Conservation (phyloP, 2,888 invertebrate genomes). For the Lapara coniferarum region DNA sequence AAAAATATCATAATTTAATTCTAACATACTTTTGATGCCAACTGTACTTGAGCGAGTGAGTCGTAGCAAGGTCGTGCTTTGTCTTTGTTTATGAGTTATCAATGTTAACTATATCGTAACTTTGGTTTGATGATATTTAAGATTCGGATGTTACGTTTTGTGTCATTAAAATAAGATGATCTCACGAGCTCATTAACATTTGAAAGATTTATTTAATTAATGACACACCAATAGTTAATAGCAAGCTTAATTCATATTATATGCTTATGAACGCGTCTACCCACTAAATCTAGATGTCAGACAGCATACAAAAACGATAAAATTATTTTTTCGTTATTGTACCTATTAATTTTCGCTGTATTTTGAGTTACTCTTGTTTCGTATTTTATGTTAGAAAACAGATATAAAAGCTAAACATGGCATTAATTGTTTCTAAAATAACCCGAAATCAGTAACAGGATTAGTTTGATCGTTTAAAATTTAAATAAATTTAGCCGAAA, state of each 20-base stretch:
- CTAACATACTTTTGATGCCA: background rate
- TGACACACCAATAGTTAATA: too few species aligned
- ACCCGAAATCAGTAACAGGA: too few species aligned
- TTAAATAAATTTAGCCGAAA: background rate
- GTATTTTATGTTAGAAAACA: too few species aligned
- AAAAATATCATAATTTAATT: background rate
- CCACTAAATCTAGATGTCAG: too few species aligned
- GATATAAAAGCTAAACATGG: too few species aligned
- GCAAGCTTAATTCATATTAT: too few species aligned
- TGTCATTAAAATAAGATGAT: background rate
- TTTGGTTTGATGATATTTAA: background rate
- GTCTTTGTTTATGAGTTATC: conserved; percentile 10
- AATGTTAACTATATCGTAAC: conserved; percentile 11
- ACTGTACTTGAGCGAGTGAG: conserved; percentile 9
- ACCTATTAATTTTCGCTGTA: background rate
- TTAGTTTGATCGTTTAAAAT: background rate
- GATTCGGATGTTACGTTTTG: background rate
- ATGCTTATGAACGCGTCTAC: too few species aligned
- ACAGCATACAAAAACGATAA: too few species aligned
- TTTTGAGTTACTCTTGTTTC: too few species aligned
- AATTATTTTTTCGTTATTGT: background rate
- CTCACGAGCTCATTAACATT: background rate
- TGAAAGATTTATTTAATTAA: too few species aligned
- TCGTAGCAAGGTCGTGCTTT: conserved; percentile 5
- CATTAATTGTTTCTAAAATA: too few species aligned